Base-by-base conservation (phyloP, 2,888 invertebrate species). In the Nasonia oneida region DNA sequence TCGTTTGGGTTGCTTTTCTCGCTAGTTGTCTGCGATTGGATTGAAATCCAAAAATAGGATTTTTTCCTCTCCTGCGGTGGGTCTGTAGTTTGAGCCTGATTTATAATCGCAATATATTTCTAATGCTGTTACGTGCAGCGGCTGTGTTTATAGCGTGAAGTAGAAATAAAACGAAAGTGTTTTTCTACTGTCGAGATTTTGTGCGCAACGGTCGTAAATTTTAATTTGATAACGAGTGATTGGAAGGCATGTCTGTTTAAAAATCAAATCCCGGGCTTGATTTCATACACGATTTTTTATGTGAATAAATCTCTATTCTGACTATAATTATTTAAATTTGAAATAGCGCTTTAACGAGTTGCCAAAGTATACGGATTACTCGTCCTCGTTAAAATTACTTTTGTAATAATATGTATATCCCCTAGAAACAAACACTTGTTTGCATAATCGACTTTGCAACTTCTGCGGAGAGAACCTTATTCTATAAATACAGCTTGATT, bases 1-100 rank as follows among this genome's bases (percentile, higher is more conserved):
- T 73, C 73, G 23, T 47, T 47, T 47, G 1, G 73, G 73, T 71
- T 23, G 47, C 23, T 47, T 73, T 42, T 42, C 42, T 73, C 73
- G 71, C 23, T 23, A 37, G 42, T 6, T 37, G 71, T n/a, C 3
- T 71, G 10, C 3, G 39, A 29, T 73, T 39, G 6, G 73, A 23
- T 73, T 47, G 73, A 23, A 73, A 33, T 14, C 23, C 29, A 29
- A 67, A 73, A 23, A 42, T 73, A 47, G 12, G 4, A n/a, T 73
- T 61, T n/a, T 57, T 73, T 23, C 47, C 47, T 47, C n/a, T 2
- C 12, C 8, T 47, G 23, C 8, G 10, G 6, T 29, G 14, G 29
- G 12, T 29, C 67, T 67, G 33, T 29, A 29, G 12, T 67, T n/a
- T 33, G n/a, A n/a, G 67, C 67, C 3, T 29, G 67, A 67, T 67